Base-by-base conservation (phyloP, 2,113 vertebrate species). In the Thomomys bottae region DNA sequence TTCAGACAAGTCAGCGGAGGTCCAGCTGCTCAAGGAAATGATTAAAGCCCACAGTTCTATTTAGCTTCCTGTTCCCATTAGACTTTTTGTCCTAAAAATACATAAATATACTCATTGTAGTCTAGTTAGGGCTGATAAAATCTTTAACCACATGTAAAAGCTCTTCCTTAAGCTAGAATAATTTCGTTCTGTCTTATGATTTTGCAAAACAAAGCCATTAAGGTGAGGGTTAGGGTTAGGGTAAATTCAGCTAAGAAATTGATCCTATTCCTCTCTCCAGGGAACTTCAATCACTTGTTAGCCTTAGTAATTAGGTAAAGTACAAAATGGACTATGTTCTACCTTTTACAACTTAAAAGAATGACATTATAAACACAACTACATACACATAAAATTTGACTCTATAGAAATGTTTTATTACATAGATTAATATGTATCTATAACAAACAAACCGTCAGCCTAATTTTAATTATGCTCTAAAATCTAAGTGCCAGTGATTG, bases 291-390 rank as follows among this genome's bases (percentile, higher is more conserved):
- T 49, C 28, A 71, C 28, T 73, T 2, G n/a, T 45, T 36, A 81
- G 32, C 32, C 2, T 38, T 73, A 82, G 4, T 57, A 85, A 45
- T 83, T 68, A 84, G 45, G 15, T 72, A 45, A 90, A 93, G 79
- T 30, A 40, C 15, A 18, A 64, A 87, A 68, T 45, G 77, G 15
- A 12, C 11, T 71, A 78, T 36, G 7, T 63, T 70, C 85, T 30
- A 61, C 18, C 26, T 34, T 85, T 75, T 23, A 36, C 30, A 66
- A 34, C 38, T 87, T 87, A 87, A 0, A 92, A 91, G 89, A 95
- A 42, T 61, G 23, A 45, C 12, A 59, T 30, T 64, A 36, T 87
- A 28, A n/a, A n/a, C n/a, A n/a, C n/a, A n/a, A n/a, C n/a, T n/a
- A n/a, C n/a, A n/a, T n/a, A n/a, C n/a, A n/a, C n/a, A n/a, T n/a